Base-by-base conservation (phyloP, 2,888 invertebrate genomes). In the Drosophila suboccidentalis region DNA sequence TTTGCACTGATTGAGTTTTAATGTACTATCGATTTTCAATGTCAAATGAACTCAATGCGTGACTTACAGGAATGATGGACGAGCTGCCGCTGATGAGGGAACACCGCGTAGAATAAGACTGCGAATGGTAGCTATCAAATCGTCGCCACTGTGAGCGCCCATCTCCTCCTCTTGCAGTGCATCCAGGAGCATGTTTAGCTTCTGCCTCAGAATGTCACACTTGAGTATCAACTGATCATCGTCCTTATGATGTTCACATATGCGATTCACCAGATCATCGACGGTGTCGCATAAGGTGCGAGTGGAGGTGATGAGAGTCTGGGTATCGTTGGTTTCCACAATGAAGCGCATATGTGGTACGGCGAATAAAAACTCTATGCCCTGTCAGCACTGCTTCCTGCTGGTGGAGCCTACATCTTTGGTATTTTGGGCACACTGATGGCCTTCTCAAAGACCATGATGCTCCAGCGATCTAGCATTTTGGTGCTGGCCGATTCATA, bases 401-500 rank as follows among this genome's bases (percentile, higher is more conserved):
- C 39, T 93, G 49, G 91, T 92, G 32, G 93, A n/a, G n/a, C n/a
- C n/a, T 93, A 34, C 90, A 93, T 92, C 43, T 93, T 93, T 38
- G 93, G 93, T 8, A 95, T 94, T 51, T 92, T 92, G 2, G 91
- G 91, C 84, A 96, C 93, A 0, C 96, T 94, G 63, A 95, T 94
- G 68, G 95, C 94, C 59, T 97, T 94, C 92, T 97, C 97, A 91
- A 97, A 98, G 8, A 97, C 97, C 97, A 98, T 97, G 82, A 98
- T 97, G 90, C 98, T 98, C 98, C 98, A 98, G 82, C 98, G 96
- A 92, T 99, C 99, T 54, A 99, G 94, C 97, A 99, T 98, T 94
- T 98, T 98, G 58, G 98, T 98, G 90, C 98, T 97, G n/a, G 99
- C 98, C 83, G 97, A 96, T 93, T 99, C 99, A 92, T 98, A 98